phyloP scores from a whole-genome alignment of 1,140 invertebrate species.

The Holcopasites calliopsidis region DNA sequence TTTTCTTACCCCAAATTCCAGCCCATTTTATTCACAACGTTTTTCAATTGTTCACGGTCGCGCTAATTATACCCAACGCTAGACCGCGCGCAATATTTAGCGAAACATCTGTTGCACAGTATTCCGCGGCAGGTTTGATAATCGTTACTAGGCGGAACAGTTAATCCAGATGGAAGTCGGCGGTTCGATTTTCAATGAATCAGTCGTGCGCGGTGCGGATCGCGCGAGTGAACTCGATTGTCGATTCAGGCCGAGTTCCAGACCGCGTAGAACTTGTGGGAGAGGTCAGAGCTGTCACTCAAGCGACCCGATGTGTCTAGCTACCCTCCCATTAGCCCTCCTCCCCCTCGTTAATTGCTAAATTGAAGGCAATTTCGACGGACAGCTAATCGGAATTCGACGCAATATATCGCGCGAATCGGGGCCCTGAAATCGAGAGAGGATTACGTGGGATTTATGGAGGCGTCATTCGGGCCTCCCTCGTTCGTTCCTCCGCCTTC shows the following conservation, averaged over 20 bases:
- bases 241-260: constrained; percentile 59
- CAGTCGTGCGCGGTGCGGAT: constrained; percentile 26
- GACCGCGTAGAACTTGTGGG: constrained; percentile 65
- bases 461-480: constrained; percentile 42
- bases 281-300: constrained; percentile 79
- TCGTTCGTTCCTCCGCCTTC: constrained; percentile 27
- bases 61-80: too few species aligned
- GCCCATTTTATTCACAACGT: too few species aligned
- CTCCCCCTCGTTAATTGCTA: constrained; percentile 76
- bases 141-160: not conserved
- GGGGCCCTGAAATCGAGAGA: constrained; percentile 54
- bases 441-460: constrained; percentile 74
- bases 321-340: constrained; percentile 78
- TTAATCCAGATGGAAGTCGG: constrained; percentile 1
- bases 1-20: too few species aligned
- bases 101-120: not conserved
- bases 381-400: constrained; percentile 70
- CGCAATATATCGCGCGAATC: constrained; percentile 60
- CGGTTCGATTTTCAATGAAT: constrained; percentile 38
- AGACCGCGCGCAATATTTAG: not conserved
- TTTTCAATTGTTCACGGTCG: too few species aligned
- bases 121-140: not conserved
- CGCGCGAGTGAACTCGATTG: constrained; percentile 62
- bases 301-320: constrained; percentile 73
- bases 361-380: constrained; percentile 79